phyloP scores from a whole-genome alignment of 2,113 vertebrate species.

The Edolisoma coerulescens region DNA sequence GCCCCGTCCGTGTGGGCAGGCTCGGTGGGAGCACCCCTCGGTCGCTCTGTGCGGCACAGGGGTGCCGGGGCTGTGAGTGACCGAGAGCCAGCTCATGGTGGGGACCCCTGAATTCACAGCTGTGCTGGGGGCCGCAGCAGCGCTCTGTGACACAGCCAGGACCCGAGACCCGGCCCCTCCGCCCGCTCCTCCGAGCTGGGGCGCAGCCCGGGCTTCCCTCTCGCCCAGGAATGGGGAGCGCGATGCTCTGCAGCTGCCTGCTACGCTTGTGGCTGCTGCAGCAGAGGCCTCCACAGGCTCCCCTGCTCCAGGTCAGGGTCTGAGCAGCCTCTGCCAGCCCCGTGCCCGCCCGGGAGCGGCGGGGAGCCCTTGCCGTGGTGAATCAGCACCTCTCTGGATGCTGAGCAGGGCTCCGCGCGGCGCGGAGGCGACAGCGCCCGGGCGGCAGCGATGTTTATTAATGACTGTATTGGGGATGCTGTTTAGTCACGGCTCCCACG shows the following conservation, averaged over 20 bases:
- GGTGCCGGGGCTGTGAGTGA: accelerated
- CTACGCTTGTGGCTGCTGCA: accelerated
- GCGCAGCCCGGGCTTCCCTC: background rate
- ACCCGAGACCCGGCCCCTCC: background rate
- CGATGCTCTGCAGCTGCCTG: background rate
- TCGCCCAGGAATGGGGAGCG: accelerated
- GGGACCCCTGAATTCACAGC: accelerated
- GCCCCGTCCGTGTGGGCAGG: accelerated
- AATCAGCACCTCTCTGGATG: conserved; percentile 42
- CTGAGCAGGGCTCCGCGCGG: background rate
- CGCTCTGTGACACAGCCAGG: background rate
- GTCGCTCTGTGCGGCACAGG: accelerated
- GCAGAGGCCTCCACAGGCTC: background rate
- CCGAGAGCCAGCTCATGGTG: accelerated
- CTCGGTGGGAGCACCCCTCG: background rate
- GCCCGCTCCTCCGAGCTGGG: background rate
- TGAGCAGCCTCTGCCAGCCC: background rate
- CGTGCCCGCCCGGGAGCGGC: background rate
- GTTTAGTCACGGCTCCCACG: conserved; percentile 61
- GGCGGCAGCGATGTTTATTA: conserved; percentile 48
- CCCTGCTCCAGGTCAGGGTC: accelerated
- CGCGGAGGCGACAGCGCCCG: conserved; percentile 46
- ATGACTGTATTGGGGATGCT: conserved; percentile 46
- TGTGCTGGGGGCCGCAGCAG: background rate
- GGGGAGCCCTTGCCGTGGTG: too few relatives aligned